Percentiles rank a stretch among this genome's conserved stretches.
phyloP scores from a whole-genome alignment of 1,140 invertebrate genomes.

The Trachymyrmex septentrionalis region DNA sequence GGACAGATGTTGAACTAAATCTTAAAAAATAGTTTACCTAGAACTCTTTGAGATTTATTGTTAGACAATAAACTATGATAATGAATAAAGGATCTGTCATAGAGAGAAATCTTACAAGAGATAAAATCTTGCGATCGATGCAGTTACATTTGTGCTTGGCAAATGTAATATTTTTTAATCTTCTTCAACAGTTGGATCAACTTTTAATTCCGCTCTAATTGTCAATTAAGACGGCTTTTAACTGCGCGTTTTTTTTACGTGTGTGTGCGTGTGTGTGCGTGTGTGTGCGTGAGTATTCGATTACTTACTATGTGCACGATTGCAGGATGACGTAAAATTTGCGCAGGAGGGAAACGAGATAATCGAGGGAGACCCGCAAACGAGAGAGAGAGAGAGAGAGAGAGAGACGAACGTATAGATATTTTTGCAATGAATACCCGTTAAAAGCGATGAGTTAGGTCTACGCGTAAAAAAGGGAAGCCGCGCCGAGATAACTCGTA shows the following conservation, averaged over 20 bases:
- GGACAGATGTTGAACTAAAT: neutral
- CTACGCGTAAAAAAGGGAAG: slow-evolving; percentile 24
- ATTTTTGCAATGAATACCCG: slow-evolving; percentile 49
- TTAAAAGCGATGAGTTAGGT: slow-evolving; percentile 51
- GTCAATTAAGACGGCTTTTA: neutral
- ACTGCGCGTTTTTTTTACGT: neutral
- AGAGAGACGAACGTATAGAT: neutral
- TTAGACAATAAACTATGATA: neutral
- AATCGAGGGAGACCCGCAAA: neutral
- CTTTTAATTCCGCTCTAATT: neutral
- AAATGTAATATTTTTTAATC: neutral
- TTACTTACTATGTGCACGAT: neutral
- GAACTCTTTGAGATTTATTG: neutral
- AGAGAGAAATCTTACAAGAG: neutral
- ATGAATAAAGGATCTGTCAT: neutral
- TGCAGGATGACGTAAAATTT: neutral
- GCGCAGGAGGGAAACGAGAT: neutral
- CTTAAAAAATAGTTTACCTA: neutral
- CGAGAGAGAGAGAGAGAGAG: neutral
- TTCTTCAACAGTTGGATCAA: neutral
- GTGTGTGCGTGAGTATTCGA: neutral
- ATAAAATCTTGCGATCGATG: neutral
- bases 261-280: too few relatives aligned
- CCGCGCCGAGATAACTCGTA: slow-evolving; percentile 23
- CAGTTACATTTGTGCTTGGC: too few relatives aligned